These are phyloP conservation scores for Mythimna impura DNA, from an alignment of 2,888 invertebrate species.

Conservation along the genomic window DNA sequence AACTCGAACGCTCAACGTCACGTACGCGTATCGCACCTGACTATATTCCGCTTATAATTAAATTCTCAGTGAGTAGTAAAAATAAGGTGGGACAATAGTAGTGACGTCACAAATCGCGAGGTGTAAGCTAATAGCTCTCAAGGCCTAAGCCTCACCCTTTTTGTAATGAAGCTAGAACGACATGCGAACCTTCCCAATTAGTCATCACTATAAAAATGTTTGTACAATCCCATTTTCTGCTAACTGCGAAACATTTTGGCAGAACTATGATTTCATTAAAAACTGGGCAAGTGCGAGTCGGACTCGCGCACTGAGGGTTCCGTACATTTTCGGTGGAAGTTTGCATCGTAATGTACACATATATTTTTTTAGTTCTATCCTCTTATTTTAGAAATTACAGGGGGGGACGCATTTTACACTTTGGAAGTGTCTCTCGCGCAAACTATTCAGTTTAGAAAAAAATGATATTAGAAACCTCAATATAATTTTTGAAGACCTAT, in stretches of 20 bases:
- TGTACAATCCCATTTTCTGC: conserved; percentile 34
- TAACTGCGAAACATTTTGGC: conserved; percentile 19
- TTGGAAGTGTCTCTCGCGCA: no score
- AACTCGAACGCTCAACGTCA: conserved; percentile 7
- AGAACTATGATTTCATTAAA: conserved; percentile 12
- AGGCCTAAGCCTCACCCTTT: conserved; percentile 71
- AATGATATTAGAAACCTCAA: no score
- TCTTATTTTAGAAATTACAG: no score
- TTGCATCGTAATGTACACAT: no score
- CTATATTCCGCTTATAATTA: conserved; percentile 19
- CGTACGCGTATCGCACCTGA: conserved; percentile 10
- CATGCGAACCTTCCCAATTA: conserved; percentile 69
- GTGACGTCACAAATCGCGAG: conserved; percentile 50
- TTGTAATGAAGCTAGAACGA: conserved; percentile 65
- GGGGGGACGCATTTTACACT: no score
- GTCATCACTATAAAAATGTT: conserved; percentile 70
- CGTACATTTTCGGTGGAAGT: no score
- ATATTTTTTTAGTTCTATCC: no score
- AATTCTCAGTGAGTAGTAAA: conserved; percentile 21
- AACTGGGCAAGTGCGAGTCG: no score
- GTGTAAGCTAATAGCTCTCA: conserved; percentile 59
- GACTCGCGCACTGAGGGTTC: no score
- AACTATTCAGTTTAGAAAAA: no score
- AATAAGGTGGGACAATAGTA: conserved; percentile 23
- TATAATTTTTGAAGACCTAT: no score